Percentiles rank a stretch among this genome's conserved stretches.
Evolutionary conservation across 2,888 invertebrate species (phyloP).

Genomic region (Meloe dianella): DNA sequence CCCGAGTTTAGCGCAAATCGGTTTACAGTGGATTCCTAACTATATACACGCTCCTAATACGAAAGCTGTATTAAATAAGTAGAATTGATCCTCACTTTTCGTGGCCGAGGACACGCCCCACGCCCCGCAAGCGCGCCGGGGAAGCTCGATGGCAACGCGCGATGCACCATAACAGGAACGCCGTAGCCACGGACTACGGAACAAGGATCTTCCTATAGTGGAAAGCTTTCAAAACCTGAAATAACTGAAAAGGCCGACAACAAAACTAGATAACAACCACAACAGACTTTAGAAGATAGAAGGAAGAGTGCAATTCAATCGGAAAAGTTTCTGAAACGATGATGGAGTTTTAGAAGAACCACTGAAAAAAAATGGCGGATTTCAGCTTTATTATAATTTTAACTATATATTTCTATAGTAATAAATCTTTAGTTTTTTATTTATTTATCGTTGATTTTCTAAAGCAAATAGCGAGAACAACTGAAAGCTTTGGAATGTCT

Average conservation of each 20-base stretch:
- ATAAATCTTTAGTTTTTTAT: neutral
- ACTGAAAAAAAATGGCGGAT: neutral
- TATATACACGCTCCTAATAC: constrained; percentile 62
- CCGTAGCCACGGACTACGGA: constrained; percentile 35
- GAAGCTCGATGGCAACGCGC: constrained; percentile 43
- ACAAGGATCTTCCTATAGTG: constrained; percentile 21
- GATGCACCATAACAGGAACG: constrained; percentile 39
- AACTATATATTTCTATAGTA: neutral
- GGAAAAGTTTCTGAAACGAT: neutral
- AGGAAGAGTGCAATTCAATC: neutral
- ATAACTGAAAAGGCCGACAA: constrained; percentile 1
- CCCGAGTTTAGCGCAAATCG: constrained; percentile 62
- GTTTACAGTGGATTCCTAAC: constrained; percentile 62
- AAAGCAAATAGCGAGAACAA: neutral
- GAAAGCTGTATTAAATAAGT: constrained; percentile 63
- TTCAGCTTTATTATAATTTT: neutral
- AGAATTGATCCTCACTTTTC: constrained; percentile 63
- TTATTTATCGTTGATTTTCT: neutral
- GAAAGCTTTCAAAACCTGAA: constrained; percentile 15
- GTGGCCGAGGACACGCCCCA: constrained; percentile 56
- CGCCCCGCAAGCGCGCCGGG: constrained; percentile 41
- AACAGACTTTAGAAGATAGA: neutral
- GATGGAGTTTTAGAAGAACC: neutral
- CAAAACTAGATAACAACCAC: neutral
- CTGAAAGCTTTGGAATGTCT: neutral